A percentile compares a stretch with the other conserved stretches of the same genome.
Evolutionary conservation across 2,888 invertebrate genomes (phyloP).

Genomic region (Halictus quadricinctus): DNA sequence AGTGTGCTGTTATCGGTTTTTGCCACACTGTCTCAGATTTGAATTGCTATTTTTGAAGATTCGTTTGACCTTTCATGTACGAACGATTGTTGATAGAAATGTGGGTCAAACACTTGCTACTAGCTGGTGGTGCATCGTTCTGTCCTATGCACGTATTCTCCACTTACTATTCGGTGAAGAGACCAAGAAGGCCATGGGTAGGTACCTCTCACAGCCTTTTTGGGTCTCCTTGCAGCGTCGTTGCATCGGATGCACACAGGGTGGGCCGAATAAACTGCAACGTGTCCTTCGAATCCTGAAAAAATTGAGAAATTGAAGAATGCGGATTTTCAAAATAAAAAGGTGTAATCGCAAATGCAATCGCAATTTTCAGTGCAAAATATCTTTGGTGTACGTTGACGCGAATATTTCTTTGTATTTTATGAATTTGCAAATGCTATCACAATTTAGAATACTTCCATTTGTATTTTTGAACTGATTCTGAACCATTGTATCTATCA

Average conservation of each 20-base stretch:
- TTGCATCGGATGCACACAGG: neutral
- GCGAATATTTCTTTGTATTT: neutral
- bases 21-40: neutral
- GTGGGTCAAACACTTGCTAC: slow-evolving; percentile 4
- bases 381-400: neutral
- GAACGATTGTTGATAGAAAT: slow-evolving; percentile 10
- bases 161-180: slow-evolving; percentile 1
- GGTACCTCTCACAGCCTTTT: slow-evolving; percentile 1
- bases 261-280: neutral
- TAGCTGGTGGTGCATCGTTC: slow-evolving; percentile 5
- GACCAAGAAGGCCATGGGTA: slow-evolving; percentile 8
- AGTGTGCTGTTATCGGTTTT: neutral
- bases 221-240: neutral
- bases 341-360: neutral
- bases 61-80: slow-evolving; percentile 1
- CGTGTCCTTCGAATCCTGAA: neutral
- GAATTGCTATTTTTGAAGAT: neutral
- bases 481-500: neutral
- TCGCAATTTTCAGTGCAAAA: neutral
- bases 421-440: neutral
- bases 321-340: neutral
- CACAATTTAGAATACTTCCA: too few species aligned
- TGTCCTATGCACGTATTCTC: slow-evolving; percentile 7
- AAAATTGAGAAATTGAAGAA: neutral
- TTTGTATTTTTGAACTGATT: too few species aligned